These are phyloP conservation scores for Chrysemys picta DNA, from an alignment of 2,113 vertebrate species.

Conservation along the genomic window DNA sequence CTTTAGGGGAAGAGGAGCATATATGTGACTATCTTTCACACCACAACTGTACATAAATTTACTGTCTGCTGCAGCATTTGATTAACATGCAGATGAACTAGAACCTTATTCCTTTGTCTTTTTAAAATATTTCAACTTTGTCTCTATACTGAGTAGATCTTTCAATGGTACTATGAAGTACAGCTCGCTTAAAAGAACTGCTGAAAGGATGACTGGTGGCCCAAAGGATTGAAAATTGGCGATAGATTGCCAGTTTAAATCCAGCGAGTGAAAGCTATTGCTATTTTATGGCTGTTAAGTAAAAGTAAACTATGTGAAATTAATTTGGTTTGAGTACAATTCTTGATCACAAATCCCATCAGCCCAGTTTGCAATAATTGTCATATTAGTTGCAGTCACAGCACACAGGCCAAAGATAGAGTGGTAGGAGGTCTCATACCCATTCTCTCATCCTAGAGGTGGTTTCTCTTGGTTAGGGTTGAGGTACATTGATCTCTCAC, in stretches of 20 bases:
- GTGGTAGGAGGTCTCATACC: neutral
- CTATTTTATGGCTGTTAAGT: neutral
- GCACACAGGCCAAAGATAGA: neutral
- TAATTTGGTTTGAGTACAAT: neutral
- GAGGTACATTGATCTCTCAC: rapidly evolving
- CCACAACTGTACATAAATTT: neutral
- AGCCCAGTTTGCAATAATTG: neutral
- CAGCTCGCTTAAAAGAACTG: neutral
- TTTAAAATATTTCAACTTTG: neutral
- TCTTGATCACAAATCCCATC: neutral
- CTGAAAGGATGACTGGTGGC: neutral
- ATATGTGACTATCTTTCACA: neutral
- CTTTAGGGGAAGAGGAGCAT: neutral
- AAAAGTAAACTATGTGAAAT: neutral
- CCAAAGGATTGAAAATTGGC: neutral
- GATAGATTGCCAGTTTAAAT: neutral
- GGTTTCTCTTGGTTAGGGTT: neutral
- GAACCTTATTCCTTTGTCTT: neutral
- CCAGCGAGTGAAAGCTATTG: neutral
- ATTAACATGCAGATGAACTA: neutral
- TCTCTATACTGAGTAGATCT: neutral
- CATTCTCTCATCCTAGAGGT: neutral
- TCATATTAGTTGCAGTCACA: neutral
- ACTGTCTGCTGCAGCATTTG: neutral
- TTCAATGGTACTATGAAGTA: neutral